These are phyloP conservation scores for Chrysodeixis includens DNA, from an alignment of 2,888 invertebrate genomes.

Conservation along the genomic window DNA sequence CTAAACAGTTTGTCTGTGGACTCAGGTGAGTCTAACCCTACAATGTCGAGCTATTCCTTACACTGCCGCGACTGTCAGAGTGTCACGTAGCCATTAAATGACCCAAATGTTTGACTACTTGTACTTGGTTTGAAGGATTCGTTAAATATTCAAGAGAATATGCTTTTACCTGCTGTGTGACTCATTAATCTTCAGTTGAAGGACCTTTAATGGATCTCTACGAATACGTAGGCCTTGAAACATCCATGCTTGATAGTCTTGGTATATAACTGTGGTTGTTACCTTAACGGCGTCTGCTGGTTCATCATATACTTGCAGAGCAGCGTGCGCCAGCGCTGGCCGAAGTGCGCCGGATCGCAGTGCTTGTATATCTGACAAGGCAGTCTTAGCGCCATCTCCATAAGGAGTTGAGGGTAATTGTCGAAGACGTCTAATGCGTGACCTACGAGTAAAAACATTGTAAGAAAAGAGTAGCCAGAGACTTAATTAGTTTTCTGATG, in stretches of 20 bases:
- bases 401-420: constrained; percentile 97
- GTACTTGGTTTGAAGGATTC: too few relatives aligned
- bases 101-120: too few relatives aligned
- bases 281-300: constrained; percentile 95
- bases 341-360: constrained; percentile 90
- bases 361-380: constrained; percentile 98
- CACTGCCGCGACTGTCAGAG: too few relatives aligned
- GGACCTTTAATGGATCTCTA: too few relatives aligned
- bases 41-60: too few relatives aligned
- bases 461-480: background rate
- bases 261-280: background rate
- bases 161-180: too few relatives aligned
- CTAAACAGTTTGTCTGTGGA: too few relatives aligned
- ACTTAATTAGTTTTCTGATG: too few relatives aligned
- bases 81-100: too few relatives aligned
- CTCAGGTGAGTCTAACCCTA: too few relatives aligned
- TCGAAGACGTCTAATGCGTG: constrained; percentile 98
- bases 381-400: constrained; percentile 97
- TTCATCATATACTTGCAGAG: constrained; percentile 99
- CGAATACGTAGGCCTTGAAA: too few relatives aligned
- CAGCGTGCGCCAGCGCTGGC: constrained; percentile 93
- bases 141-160: too few relatives aligned
- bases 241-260: background rate
- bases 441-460: constrained; percentile 75
- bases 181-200: background rate